Evolutionary conservation across 2,113 vertebrate species (phyloP).

Genomic region (Halichoeres trimaculatus): DNA sequence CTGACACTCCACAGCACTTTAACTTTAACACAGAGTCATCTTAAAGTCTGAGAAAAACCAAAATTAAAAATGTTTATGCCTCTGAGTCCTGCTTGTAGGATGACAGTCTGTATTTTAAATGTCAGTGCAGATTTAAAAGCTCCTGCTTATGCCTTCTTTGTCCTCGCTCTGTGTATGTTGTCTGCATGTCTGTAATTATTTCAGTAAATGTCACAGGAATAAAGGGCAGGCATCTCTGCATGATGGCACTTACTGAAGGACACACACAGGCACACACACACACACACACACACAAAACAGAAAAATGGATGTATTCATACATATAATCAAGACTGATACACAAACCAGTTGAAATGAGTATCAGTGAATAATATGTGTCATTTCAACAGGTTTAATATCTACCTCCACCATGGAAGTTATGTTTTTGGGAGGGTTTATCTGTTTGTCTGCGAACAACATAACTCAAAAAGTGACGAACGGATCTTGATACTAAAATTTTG

Average conservation of each 20-base stretch:
- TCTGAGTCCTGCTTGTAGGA: constrained; percentile 6
- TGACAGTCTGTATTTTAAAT: constrained; percentile 27
- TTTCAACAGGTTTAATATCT: too few species aligned
- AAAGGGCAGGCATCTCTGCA: not conserved
- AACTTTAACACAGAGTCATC: not conserved
- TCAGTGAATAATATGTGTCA: too few species aligned
- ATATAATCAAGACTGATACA: too few species aligned
- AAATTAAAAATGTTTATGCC: not conserved
- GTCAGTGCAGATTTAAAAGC: constrained; percentile 36
- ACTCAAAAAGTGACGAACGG: too few species aligned
- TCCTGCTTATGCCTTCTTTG: not conserved
- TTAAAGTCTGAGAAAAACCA: not conserved
- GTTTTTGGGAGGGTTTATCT: too few species aligned
- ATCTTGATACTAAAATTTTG: too few species aligned
- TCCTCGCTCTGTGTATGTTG: constrained; percentile 1
- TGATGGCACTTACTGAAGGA: not conserved
- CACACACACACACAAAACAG: too few species aligned
- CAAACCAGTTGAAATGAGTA: too few species aligned
- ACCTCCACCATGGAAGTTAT: too few species aligned
- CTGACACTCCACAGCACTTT: not conserved
- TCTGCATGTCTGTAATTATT: constrained; percentile 17
- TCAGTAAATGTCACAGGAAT: constrained; percentile 28
- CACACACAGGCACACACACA: not conserved
- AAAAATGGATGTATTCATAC: not conserved
- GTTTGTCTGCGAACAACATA: too few species aligned